phyloP scores from a whole-genome alignment of 2,888 invertebrate species.

The Crocallis elinguaria region DNA sequence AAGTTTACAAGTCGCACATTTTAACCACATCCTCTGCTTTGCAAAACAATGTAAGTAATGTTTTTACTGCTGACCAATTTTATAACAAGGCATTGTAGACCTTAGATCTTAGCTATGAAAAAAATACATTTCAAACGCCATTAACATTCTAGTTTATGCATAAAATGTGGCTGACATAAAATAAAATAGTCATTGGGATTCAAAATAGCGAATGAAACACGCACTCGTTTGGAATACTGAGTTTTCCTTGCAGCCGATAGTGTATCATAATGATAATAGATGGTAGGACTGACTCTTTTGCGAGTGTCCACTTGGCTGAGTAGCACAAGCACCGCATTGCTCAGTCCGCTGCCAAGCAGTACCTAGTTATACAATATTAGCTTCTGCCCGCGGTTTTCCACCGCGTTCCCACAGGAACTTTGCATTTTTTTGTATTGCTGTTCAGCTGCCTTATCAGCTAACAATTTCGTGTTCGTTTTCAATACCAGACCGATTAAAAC shows the following conservation, averaged over 20 bases:
- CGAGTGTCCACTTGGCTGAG: too few species aligned
- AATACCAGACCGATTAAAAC: too few species aligned
- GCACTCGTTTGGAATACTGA: constrained; percentile 55
- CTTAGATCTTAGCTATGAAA: constrained; percentile 12
- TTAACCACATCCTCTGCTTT: constrained; percentile 28
- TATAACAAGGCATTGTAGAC: constrained; percentile 19
- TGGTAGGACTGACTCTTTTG: too few species aligned
- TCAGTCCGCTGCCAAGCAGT: too few species aligned
- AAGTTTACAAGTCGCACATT: constrained; percentile 59
- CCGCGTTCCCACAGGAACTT: too few species aligned
- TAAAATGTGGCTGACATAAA: constrained; percentile 49
- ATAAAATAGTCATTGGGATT: constrained; percentile 57
- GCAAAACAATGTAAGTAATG: constrained; percentile 17
- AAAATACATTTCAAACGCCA: constrained; percentile 36
- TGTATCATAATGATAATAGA: constrained; percentile 51
- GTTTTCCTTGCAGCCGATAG: constrained; percentile 28
- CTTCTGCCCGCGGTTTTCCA: too few species aligned
- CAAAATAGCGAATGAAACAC: constrained; percentile 50
- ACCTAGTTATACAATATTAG: too few species aligned
- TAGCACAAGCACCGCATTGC: too few species aligned
- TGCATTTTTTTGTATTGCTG: too few species aligned
- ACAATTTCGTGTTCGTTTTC: too few species aligned
- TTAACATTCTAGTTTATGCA: constrained; percentile 47
- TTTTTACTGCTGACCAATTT: constrained; percentile 8
- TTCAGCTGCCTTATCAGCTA: too few species aligned